Evolutionary conservation across 2,113 vertebrate species (phyloP), one percentile per base, ranked within the genome.

Genomic region (Colius striatus): DNA sequence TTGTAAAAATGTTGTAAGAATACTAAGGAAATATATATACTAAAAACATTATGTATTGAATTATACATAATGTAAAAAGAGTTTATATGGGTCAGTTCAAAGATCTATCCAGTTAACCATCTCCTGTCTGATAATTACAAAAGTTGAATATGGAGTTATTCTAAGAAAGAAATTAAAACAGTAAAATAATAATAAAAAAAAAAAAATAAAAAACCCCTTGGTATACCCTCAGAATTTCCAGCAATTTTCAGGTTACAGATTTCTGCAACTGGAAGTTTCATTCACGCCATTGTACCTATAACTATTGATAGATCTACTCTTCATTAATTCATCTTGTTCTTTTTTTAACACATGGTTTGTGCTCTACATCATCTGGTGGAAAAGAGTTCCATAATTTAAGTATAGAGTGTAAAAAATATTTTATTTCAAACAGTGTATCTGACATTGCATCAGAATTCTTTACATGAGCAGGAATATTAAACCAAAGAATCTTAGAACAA

Each of bases 311-410:
- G 14, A 48, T 47, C 13, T 13, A 50, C 11, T 60, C 8, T 73
- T 51, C 29, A 57, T 79, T 83, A 57, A 72, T 58, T 89, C 53
- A 61, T 62, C 6, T 2, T 71, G 1, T 20, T 82, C 5, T 38
- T 67, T 80, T 58, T 63, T 67, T 16, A 47, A 54, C 0, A 1
- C 1, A 9, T 76, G 81, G 45, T 55, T 43, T 25, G 3, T 8
- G 1, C 1, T 65, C 13, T 48, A 29, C 0, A 5, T 1, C 58
- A 50, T 60, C 8, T 60, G 13, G 10, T 51, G 16, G 21, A 29
- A 89, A 78, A 45, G 3, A n/a, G 9, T 53, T 80, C 22, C 26
- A 29, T 5, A 60, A 32, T 36, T 76, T 12, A 80, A 29, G 1
- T 43, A 27, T 6, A 67, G 9, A 25, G 8, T 15, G 6, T 21